Conservation (phyloP, 37 sponge, comb jelly and placozoan genomes). For the Halichondria panicea region DNA sequence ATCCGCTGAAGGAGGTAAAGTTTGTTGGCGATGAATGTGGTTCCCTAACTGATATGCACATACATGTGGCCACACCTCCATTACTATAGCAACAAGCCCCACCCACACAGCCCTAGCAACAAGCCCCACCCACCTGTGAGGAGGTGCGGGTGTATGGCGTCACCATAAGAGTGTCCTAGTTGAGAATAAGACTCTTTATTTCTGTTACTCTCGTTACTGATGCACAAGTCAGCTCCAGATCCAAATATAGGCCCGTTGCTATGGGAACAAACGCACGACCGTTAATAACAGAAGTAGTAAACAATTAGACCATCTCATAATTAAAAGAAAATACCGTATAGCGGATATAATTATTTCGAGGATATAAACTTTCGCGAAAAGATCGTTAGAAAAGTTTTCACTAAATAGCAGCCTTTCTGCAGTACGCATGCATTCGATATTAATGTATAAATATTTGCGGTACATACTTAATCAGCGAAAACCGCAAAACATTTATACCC, state of each 20-base stretch:
- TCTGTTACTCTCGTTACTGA: constrained; percentile 70
- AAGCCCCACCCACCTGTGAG: constrained; percentile 46
- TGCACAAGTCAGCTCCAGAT: constrained; percentile 81
- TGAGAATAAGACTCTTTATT: constrained; percentile 83
- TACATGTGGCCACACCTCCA: not conserved
- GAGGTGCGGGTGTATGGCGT: constrained; percentile 4
- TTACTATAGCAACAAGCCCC: not conserved
- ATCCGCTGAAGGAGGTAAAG: too few species aligned
- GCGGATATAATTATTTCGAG: not conserved
- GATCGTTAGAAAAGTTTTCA: too few species aligned
- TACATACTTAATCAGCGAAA: too few species aligned
- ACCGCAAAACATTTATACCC: too few species aligned
- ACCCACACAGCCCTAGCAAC: too few species aligned
- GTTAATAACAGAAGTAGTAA: not conserved
- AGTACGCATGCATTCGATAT: too few species aligned
- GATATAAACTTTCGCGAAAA: too few species aligned
- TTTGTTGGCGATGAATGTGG: not conserved
- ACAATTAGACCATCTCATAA: not conserved
- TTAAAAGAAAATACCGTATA: not conserved
- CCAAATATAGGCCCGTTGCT: constrained; percentile 93
- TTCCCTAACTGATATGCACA: not conserved
- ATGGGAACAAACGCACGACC: not conserved
- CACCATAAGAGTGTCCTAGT: constrained; percentile 68
- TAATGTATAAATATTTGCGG: too few species aligned
- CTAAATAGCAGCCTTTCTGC: too few species aligned